phyloP scores from a whole-genome alignment of 1,140 invertebrate species.

The Drosophila pandora region DNA sequence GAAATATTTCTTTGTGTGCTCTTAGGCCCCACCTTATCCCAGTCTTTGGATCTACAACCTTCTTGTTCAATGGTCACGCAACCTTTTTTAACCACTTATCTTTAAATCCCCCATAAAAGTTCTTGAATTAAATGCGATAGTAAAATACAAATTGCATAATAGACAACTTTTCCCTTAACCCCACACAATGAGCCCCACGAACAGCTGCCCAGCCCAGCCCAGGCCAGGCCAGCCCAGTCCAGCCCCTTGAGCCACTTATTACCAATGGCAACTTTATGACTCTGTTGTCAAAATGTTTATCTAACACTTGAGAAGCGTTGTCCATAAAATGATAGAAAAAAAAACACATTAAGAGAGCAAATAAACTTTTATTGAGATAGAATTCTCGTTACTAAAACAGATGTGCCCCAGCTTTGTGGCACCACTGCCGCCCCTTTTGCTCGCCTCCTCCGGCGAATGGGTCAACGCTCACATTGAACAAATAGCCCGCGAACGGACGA shows the following conservation, averaged over 20 bases:
- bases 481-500: constrained; percentile 22
- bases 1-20: background rate
- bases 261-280: constrained; percentile 55
- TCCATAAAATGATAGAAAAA: constrained; percentile 61
- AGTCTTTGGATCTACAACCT: background rate
- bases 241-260: constrained; percentile 4
- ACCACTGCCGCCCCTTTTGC: background rate
- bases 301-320: constrained; percentile 65
- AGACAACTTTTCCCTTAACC: constrained; percentile 17
- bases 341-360: constrained; percentile 58
- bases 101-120: background rate
- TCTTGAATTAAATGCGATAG: constrained; percentile 14
- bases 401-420: constrained; percentile 34
- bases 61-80: background rate
- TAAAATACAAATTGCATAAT: constrained; percentile 42
- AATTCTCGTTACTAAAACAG: constrained; percentile 61
- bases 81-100: background rate
- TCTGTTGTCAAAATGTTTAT: constrained; percentile 75
- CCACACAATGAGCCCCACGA: background rate
- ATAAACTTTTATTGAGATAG: constrained; percentile 64
- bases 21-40: too few relatives aligned
- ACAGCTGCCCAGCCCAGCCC: background rate
- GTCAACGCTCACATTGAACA: constrained; percentile 32
- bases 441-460: background rate
- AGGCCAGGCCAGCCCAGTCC: too few relatives aligned